Evolutionary conservation across 2,888 invertebrate genomes (phyloP), one percentile per base, ranked within the genome.

Genomic region (Nymphalis c-album): DNA sequence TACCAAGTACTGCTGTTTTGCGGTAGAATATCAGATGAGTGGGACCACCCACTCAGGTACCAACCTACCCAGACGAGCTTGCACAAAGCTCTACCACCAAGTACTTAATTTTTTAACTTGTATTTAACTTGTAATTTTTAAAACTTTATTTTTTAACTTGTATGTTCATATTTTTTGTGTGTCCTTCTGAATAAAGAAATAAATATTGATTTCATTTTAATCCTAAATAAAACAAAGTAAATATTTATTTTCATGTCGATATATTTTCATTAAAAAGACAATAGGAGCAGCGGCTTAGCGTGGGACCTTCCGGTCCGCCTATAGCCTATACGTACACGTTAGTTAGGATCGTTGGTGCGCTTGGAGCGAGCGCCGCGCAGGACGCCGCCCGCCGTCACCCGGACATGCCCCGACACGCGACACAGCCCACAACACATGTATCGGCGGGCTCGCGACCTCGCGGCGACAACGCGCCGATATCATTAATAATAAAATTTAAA

Each of bases 181-280:
- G 22, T 22, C 22, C 22, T 22, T 22, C 22, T 22, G 22, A 22
- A 22, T 22, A 22, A 22, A 22, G 1, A 22, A 22, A 22, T 22
- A 22, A 22, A 22, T 22, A 22, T 22, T 22, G 22, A 22, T 22
- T 22, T 22, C 1, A 22, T 22, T 22, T 22, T 22, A 22, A 1
- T 22, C 22, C 2, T 31, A 70, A 81, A 80, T 80, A 71, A 79
- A 83, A 83, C 72, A 68, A 70, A 60, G 13, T 35, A 13, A 6
- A 18, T 17, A 58, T 8, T 67, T 64, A 74, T 75, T 73, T 65
- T 82, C 75, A 78, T 82, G 73, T 84, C 77, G 76, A 78, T 83
- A 84, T 85, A 85, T 69, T 85, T 85, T 80, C 76, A 76, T 79
- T 81, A 83, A 80, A 82, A 86, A 84, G 80, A 80, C 76, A 78